Evolutionary conservation across 2,113 vertebrate genomes (phyloP).

Genomic region (Halichoerus grypus): DNA sequence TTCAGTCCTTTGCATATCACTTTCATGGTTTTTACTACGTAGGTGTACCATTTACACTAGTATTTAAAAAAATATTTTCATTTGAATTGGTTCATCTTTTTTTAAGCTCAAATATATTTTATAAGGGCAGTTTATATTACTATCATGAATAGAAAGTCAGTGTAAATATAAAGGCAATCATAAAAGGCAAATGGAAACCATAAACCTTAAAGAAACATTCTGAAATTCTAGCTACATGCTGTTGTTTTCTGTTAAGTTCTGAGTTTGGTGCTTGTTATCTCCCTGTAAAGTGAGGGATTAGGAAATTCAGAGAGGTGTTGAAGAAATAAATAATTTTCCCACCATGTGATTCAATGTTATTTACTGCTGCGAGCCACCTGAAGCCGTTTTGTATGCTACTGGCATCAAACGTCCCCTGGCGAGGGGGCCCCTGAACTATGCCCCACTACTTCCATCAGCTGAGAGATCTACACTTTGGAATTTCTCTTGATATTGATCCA

Average conservation of each 20-base stretch:
- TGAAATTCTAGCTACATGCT: not conserved
- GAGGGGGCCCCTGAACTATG: not conserved
- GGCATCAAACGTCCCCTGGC: not conserved
- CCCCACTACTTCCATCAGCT: not conserved
- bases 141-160: not conserved
- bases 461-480: not conserved
- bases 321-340: not conserved
- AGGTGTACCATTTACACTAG: not conserved
- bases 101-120: not conserved
- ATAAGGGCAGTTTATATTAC: not conserved
- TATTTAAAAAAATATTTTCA: slow-evolving; percentile 25
- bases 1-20: not conserved
- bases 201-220: not conserved
- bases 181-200: not conserved
- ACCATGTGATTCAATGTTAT: not conserved
- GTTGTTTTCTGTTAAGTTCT: not conserved
- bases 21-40: not conserved
- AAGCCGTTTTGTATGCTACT: not conserved
- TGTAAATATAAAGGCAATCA: not conserved
- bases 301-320: not conserved
- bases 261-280: not conserved
- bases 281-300: not conserved
- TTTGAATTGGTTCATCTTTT: not conserved
- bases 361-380: not conserved
- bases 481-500: not conserved